Base-by-base conservation (phyloP, 2,113 vertebrate genomes). In the Semnornis frantzii region DNA sequence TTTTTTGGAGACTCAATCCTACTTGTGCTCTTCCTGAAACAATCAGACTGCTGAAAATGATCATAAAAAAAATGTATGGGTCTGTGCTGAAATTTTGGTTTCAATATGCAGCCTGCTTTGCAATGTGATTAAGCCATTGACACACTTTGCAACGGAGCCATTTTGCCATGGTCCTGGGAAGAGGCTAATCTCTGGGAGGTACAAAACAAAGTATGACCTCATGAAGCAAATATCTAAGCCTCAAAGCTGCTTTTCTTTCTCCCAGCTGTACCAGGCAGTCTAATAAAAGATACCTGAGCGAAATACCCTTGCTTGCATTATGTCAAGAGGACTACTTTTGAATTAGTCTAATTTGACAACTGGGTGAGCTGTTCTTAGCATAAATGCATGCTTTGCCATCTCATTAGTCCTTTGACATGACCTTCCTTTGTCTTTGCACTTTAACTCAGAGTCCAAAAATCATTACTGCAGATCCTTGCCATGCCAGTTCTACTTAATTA, bases 231-330 rank as follows among this genome's bases (percentile, higher is more conserved):
- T 57, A 68, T 28, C 30, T 71, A 73, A 90, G 58, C 73, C 48
- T 62, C 54, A 81, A 84, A 90, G 66, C 31, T 84, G 65, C 58
- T 89, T 78, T 90, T 59, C n/a, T 83, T 83, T 89, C 28, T 90
- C 21, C 19, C 15, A 79, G 20, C 30, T 72, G n/a, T 70, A 70
- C 42, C 10, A 78, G 65, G 25, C 33, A 19, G 70, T 46, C 48
- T 72, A 46, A 42, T 20, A 87, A 52, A 78, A 87, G 21, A 30
- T 55, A 39, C 5, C 12, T 11, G 24, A 63, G 46, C 46, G 79
- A 76, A 90, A 44, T 55, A 50, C 16, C 23, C 15, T 82, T 73
- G 30, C 15, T 82, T 73, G 30, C 23, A 10, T 76, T 79, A 16
- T 65, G 12, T 73, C 23, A 70, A 39, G 66, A 76, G 50, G 19